These are phyloP conservation scores for Pecten maximus DNA, from an alignment of 2,888 invertebrate genomes.

Conservation along the genomic window DNA sequence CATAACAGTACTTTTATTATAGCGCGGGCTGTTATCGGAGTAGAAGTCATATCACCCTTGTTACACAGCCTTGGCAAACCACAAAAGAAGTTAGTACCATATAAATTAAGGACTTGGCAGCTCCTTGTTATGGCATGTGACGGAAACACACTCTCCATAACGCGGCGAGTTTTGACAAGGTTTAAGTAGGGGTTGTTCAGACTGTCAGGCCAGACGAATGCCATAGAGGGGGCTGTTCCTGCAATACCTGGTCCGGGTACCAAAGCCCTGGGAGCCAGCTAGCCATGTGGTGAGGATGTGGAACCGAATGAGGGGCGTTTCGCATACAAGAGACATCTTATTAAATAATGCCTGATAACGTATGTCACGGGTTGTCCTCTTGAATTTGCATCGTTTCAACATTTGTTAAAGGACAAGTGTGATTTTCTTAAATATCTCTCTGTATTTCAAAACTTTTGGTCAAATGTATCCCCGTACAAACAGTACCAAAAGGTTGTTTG, in stretches of 20 bases:
- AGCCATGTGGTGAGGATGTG: background rate
- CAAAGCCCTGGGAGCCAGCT: background rate
- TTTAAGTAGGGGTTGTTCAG: conserved; percentile 26
- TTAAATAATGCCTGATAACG: background rate
- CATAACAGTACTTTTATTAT: background rate
- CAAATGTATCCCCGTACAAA: no score
- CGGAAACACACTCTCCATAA: conserved; percentile 33
- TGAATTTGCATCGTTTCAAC: background rate
- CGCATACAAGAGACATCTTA: background rate
- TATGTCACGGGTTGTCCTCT: background rate
- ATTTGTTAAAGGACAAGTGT: no score
- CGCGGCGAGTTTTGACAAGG: conserved; percentile 33
- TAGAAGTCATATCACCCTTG: background rate
- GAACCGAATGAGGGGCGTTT: background rate
- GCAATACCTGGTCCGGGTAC: conserved; percentile 19
- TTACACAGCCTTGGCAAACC: conserved; percentile 19
- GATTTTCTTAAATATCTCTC: no score
- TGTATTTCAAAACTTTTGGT: no score
- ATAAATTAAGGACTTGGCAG: conserved; percentile 24
- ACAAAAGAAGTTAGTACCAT: conserved; percentile 33
- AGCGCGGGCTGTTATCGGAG: background rate
- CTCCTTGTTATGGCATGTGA: conserved; percentile 26
- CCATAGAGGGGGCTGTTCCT: background rate
- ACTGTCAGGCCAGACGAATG: conserved; percentile 21
- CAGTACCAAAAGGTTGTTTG: no score